Conservation (phyloP, 2,797 vertebrate genomes). For the Acipenser oxyrinchus region DNA sequence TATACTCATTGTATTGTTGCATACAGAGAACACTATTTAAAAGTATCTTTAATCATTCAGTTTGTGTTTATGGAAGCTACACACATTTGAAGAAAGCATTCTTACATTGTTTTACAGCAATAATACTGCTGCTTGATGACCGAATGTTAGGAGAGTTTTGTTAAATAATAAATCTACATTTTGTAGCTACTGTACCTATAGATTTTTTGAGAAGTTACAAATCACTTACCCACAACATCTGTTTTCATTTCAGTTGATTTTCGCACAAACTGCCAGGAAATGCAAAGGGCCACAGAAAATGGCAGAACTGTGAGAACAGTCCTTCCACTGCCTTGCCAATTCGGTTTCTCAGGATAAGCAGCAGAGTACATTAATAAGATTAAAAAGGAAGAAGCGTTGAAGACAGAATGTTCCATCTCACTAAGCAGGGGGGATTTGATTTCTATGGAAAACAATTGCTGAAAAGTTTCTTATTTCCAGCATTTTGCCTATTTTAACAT, state of each 20-base stretch:
- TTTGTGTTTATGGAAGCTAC: no score
- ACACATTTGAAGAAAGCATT: no score
- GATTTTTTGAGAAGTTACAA: neutral
- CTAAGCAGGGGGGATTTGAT: slow-evolving; percentile 38
- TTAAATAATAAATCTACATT: no score
- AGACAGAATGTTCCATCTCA: slow-evolving; percentile 57
- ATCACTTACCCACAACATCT: slow-evolving; percentile 63
- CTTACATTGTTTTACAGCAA: no score
- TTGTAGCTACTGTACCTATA: no score
- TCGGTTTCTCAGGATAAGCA: slow-evolving; percentile 24
- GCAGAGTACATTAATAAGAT: slow-evolving; percentile 63
- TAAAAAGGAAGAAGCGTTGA: slow-evolving; percentile 58
- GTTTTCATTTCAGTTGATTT: slow-evolving; percentile 60
- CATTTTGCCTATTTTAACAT: no score
- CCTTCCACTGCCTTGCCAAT: neutral
- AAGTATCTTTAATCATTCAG: no score
- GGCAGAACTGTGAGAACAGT: slow-evolving; percentile 6
- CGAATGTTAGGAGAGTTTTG: no score
- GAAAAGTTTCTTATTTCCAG: no score
- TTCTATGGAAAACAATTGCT: neutral
- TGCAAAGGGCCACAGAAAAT: slow-evolving; percentile 21
- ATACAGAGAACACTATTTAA: no score
- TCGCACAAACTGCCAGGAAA: slow-evolving; percentile 41
- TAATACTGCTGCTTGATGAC: no score
- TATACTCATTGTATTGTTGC: no score